Base-by-base conservation (phyloP, 2,113 vertebrate species). In the Nothobranchius furzeri region DNA sequence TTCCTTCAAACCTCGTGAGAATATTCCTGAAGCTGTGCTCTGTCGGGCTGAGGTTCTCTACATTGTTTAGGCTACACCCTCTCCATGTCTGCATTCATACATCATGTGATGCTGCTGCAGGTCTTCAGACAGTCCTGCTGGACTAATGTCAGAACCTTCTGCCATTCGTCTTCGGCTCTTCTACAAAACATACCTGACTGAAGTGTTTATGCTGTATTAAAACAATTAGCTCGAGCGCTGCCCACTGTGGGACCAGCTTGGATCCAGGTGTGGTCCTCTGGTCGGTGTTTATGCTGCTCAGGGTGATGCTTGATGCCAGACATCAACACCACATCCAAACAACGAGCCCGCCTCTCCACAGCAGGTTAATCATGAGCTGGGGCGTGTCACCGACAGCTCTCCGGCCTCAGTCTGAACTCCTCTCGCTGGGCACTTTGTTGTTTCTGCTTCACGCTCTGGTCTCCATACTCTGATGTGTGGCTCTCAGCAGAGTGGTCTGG, bases 231-330 rank as follows among this genome's bases (percentile, higher is more conserved):
- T 81, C 49, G 50, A 74, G 75, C 75, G 54, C 37, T 73, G 60
- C 81, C 65, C 76, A 43, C 65, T 68, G 81, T 45, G 43, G 10
- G 43, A 5, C 77, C 74, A 61, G 8, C 71, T 81, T 53, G 73
- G 81, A 80, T 79, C 68, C 82, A 86, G 82, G 90, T 91, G 91
- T 92, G 91, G 90, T 92, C 90, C 65, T 64, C 2, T 0, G 53
- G 7, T 43, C 36, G 64, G 79, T 91, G 89, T 92, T 92, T 92
- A 90, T 82, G 81, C 85, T 82, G 76, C 60, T 74, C n/a, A 13
- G 68, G 84, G 88, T 85, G 92, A 90, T 90, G 88, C 89, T 90
- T 92, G 92, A 93, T 68, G 78, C 78, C 86, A 90, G 88, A 91
- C 86, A 87, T 92, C 88, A 73, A 81, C 90, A 83, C 88, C 79